Evolutionary conservation across 2,888 invertebrate species (phyloP).

Genomic region (Pelosia muscerda): DNA sequence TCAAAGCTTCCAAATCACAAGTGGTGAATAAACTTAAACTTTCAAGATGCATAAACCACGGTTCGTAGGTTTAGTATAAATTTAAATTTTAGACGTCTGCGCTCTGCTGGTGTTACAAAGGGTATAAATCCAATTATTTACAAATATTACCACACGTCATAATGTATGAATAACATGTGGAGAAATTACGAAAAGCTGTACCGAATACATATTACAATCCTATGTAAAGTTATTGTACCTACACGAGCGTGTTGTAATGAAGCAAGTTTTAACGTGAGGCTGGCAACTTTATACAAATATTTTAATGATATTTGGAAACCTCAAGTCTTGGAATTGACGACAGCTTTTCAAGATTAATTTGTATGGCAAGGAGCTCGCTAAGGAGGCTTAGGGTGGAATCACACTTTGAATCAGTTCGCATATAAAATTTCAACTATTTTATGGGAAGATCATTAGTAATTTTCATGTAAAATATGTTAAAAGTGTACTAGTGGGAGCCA

Average conservation of each 20-base stretch:
- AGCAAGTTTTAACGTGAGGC: background rate
- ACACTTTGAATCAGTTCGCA: background rate
- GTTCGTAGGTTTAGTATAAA: slow-evolving; percentile 6
- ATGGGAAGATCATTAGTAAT: background rate
- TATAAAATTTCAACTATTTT: background rate
- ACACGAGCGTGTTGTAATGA: slow-evolving; percentile 1
- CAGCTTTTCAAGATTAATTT: slow-evolving; percentile 2
- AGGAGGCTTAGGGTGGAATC: background rate
- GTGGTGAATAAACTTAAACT: background rate
- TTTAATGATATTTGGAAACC: slow-evolving; percentile 4
- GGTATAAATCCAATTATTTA: background rate
- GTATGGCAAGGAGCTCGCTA: slow-evolving; percentile 4
- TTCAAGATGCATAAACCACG: background rate
- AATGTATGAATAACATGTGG: background rate
- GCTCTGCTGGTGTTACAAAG: background rate
- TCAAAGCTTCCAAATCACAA: slow-evolving; percentile 13
- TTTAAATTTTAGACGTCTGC: background rate
- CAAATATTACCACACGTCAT: slow-evolving; percentile 3
- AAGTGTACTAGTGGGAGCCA: too few relatives aligned
- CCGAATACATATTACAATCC: background rate
- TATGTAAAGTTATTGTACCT: background rate
- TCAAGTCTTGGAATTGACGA: slow-evolving; percentile 1
- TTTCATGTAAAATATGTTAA: too few relatives aligned
- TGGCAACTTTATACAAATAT: slow-evolving; percentile 1
- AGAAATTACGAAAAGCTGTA: background rate